These are phyloP conservation scores for Sycophila texana DNA, from an alignment of 2,888 invertebrate genomes.

Conservation along the genomic window DNA sequence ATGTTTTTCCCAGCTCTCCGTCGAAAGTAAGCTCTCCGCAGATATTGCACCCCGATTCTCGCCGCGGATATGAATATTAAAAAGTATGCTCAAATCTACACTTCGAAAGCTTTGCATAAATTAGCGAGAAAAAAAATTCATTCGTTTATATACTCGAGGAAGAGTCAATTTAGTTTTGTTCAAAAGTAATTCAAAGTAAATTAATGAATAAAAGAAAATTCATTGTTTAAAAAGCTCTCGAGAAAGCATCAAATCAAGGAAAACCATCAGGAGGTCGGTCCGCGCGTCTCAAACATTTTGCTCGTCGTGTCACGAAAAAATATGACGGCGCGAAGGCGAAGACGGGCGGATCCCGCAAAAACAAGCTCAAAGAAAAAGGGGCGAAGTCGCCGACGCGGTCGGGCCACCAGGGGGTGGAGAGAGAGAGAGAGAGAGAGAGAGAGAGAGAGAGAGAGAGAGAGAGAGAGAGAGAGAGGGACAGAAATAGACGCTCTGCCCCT, in stretches of 20 bases:
- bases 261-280: too few species aligned
- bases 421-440: slow-evolving; percentile 10
- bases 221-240: too few species aligned
- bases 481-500: slow-evolving; percentile 7
- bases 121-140: too few species aligned
- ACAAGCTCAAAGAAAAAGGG: slow-evolving; percentile 9
- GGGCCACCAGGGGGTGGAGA: neutral
- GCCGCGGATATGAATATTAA: too few species aligned
- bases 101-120: too few species aligned
- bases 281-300: slow-evolving; percentile 12
- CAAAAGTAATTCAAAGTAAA: too few species aligned
- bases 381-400: neutral
- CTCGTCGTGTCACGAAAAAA: slow-evolving; percentile 7
- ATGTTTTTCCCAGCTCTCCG: neutral
- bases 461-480: neutral
- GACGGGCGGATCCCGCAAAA: neutral
- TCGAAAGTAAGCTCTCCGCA: neutral
- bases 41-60: too few species aligned
- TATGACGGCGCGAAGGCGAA: slow-evolving; percentile 5
- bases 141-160: too few species aligned
- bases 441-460: slow-evolving; percentile 4
- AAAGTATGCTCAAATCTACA: too few species aligned
- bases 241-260: too few species aligned
- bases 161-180: neutral
- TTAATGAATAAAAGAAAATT: too few species aligned